Evolutionary conservation across 2,113 vertebrate genomes (phyloP).

Genomic region (Lophotis ruficrista): DNA sequence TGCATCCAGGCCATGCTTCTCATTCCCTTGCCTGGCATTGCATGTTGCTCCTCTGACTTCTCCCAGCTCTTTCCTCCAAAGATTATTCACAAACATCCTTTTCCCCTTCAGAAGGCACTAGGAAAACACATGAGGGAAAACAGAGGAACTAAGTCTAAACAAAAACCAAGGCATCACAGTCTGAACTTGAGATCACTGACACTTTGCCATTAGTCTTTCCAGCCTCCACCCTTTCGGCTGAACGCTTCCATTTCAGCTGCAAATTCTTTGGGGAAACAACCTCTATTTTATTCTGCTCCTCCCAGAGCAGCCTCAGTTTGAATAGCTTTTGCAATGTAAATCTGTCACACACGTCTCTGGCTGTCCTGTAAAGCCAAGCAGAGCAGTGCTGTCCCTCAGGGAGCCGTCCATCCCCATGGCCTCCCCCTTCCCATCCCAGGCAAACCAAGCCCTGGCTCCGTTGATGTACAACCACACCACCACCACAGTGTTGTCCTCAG

Average conservation of each 20-base stretch:
- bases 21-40: neutral
- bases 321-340: neutral
- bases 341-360: accelerated
- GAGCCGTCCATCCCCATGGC: neutral
- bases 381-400: neutral
- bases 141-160: neutral
- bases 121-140: neutral
- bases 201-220: neutral
- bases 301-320: neutral
- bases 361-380: neutral
- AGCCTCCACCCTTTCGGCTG: neutral
- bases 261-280: neutral
- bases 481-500: neutral
- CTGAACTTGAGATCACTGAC: neutral
- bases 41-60: neutral
- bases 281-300: neutral
- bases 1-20: neutral
- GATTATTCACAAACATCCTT: neutral
- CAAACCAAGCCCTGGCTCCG: accelerated
- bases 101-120: neutral
- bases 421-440: neutral
- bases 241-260: neutral
- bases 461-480: neutral
- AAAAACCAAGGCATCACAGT: neutral
- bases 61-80: neutral